Evolutionary conservation across 2,888 invertebrate species (phyloP).

Genomic region (Megastigmus dorsalis): DNA sequence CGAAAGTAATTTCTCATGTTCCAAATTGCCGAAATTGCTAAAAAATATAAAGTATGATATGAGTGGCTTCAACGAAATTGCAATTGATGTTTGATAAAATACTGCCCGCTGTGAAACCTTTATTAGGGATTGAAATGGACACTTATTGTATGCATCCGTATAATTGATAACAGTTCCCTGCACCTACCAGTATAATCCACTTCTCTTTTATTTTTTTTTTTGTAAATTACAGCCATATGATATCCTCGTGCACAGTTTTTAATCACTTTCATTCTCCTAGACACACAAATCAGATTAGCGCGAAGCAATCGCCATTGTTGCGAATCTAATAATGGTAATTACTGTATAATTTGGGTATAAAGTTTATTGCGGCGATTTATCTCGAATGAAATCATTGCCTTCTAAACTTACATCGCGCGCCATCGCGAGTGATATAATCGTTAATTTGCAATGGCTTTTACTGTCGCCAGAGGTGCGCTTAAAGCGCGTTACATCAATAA

Average conservation of each 20-base stretch:
- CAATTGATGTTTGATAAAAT: too few species aligned
- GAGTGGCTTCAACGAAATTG: too few species aligned
- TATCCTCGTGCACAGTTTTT: not conserved
- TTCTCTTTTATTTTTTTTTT: too few species aligned
- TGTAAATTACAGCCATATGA: too few species aligned
- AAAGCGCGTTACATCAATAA: constrained; percentile 32
- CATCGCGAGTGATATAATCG: constrained; percentile 34
- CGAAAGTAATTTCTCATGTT: too few species aligned
- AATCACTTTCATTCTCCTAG: constrained; percentile 7
- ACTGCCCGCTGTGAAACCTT: too few species aligned
- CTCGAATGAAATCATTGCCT: constrained; percentile 5
- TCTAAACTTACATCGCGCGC: constrained; percentile 7
- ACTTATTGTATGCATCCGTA: too few species aligned
- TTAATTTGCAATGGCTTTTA: constrained; percentile 48
- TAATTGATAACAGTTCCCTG: too few species aligned
- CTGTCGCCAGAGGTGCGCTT: constrained; percentile 32
- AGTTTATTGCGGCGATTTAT: constrained; percentile 33
- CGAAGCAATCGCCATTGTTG: constrained; percentile 21
- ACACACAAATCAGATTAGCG: constrained; percentile 33
- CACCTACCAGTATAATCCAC: too few species aligned
- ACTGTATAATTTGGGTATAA: constrained; percentile 29
- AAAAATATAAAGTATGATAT: too few species aligned
- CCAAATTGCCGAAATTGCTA: too few species aligned
- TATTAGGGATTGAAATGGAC: too few species aligned
- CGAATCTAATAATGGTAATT: constrained; percentile 15